Conservation (phyloP, 2,113 vertebrate species). For the Acanthisitta chloris region DNA sequence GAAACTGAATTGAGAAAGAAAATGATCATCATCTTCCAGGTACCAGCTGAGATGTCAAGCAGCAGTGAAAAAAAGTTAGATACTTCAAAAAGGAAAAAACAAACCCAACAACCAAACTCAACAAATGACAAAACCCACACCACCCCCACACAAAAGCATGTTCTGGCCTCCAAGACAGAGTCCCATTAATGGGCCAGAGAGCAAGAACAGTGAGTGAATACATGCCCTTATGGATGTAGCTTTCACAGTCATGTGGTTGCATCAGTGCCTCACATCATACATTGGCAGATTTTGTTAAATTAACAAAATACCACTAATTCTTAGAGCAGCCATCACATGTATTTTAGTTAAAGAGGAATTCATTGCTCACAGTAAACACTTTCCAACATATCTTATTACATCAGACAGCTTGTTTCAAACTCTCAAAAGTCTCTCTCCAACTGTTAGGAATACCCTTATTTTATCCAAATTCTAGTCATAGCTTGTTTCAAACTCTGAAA, state of each 20-base stretch:
- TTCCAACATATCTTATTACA: background rate
- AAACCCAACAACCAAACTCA: background rate
- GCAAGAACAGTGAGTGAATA: background rate
- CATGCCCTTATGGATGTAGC: background rate
- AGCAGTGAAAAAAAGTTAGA: background rate
- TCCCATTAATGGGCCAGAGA: background rate
- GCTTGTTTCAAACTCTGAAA: background rate
- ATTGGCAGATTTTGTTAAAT: background rate
- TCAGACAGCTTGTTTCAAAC: background rate
- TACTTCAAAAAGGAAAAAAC: background rate
- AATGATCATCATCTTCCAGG: background rate
- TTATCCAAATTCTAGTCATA: background rate
- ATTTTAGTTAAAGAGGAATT: background rate
- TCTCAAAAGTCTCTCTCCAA: background rate
- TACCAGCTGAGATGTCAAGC: background rate
- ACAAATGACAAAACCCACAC: background rate
- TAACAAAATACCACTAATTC: background rate
- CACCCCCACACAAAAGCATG: background rate
- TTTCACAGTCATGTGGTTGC: background rate
- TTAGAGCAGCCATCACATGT: background rate
- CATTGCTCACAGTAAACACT: background rate
- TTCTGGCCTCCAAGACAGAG: background rate
- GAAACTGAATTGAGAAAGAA: background rate
- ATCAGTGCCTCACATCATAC: background rate
- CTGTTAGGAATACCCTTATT: background rate